phyloP scores from a whole-genome alignment of 2,797 vertebrate genomes.

The Gallinago nigripennis region DNA sequence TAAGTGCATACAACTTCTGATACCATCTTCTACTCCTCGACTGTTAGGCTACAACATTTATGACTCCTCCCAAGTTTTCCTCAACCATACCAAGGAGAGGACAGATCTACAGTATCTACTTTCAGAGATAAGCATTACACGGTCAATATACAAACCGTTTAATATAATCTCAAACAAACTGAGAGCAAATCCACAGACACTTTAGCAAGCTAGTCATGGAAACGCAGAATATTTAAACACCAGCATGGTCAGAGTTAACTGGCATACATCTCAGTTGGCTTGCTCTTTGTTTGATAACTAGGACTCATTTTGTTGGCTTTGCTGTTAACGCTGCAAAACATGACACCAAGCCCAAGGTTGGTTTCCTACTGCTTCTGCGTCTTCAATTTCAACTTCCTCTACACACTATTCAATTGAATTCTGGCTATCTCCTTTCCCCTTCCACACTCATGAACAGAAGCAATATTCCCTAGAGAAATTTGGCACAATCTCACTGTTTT shows the following conservation, averaged over 20 bases:
- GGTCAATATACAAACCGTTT: not conserved
- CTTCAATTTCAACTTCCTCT: slow-evolving; percentile 65
- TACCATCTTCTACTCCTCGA: not conserved
- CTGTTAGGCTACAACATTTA: not conserved
- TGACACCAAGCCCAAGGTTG: slow-evolving; percentile 63
- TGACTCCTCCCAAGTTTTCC: not conserved
- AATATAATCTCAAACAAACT: not conserved
- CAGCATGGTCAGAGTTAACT: slow-evolving; percentile 53
- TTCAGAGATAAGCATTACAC: not conserved
- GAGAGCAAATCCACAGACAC: not conserved
- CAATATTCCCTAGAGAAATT: slow-evolving; percentile 49
- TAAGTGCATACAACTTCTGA: not conserved
- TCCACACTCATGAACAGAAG: slow-evolving; percentile 35
- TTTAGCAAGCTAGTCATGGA: not conserved
- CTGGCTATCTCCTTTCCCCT: slow-evolving; percentile 62
- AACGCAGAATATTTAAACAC: not conserved
- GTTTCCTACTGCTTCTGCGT: slow-evolving; percentile 45
- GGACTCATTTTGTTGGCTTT: slow-evolving; percentile 46
- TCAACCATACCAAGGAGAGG: not conserved
- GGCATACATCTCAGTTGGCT: not conserved
- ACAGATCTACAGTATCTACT: not conserved
- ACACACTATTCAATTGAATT: slow-evolving; percentile 54
- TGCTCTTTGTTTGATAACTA: slow-evolving; percentile 47
- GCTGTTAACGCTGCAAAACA: slow-evolving; percentile 58
- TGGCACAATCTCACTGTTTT: slow-evolving; percentile 2